phyloP scores from a whole-genome alignment of 1,140 invertebrate genomes.

The Leptinotarsa texana region DNA sequence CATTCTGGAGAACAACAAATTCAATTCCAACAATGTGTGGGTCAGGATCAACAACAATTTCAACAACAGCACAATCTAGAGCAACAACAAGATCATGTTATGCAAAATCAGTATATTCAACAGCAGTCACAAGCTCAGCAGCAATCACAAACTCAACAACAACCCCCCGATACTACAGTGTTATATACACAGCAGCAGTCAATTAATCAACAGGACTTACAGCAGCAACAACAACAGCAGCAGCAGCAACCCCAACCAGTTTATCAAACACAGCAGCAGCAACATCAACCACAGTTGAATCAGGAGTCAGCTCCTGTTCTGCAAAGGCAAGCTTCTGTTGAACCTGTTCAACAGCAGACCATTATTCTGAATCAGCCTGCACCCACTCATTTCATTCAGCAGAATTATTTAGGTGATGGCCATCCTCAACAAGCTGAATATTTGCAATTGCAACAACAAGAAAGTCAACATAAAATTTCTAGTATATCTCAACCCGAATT shows the following conservation, averaged over 20 bases:
- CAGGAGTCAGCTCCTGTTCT: slow-evolving; percentile 44
- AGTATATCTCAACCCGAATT: slow-evolving; percentile 50
- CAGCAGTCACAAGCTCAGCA: slow-evolving; percentile 49
- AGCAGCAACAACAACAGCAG: slow-evolving; percentile 49
- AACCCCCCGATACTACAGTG: slow-evolving; percentile 45
- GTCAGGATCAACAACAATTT: slow-evolving; percentile 51
- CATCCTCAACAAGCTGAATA: slow-evolving; percentile 48
- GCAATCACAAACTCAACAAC: slow-evolving; percentile 52
- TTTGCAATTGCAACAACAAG: slow-evolving; percentile 39
- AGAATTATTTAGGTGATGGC: slow-evolving; percentile 43
- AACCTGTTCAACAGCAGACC: slow-evolving; percentile 48
- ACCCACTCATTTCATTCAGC: slow-evolving; percentile 47
- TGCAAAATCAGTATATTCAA: slow-evolving; percentile 48
- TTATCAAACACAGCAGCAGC: slow-evolving; percentile 50
- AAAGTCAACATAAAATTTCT: slow-evolving; percentile 35
- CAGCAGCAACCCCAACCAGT: slow-evolving; percentile 50
- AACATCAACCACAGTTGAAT: slow-evolving; percentile 51
- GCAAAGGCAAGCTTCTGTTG: slow-evolving; percentile 47
- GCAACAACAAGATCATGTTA: slow-evolving; percentile 54
- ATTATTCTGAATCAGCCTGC: slow-evolving; percentile 46
- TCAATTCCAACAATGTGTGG: slow-evolving; percentile 36
- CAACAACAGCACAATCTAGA: slow-evolving; percentile 53
- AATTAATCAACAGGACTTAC: slow-evolving; percentile 24
- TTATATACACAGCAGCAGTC: slow-evolving; percentile 48
- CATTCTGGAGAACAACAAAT: slow-evolving; percentile 40